Base-by-base conservation (phyloP, 2,888 invertebrate genomes). In the Pollenia amentaria region DNA sequence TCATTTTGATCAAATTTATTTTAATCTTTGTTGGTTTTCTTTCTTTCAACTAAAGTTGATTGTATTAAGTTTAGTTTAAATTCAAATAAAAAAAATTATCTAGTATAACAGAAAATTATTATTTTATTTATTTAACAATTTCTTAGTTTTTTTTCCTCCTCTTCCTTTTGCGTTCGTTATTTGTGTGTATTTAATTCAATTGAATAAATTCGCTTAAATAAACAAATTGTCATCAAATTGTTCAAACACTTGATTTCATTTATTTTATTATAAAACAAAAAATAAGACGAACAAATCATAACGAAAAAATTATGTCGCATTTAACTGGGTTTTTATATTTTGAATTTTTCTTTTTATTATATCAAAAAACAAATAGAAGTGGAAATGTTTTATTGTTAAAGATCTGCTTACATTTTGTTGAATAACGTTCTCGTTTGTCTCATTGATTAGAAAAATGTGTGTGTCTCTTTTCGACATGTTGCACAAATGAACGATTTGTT, bases 191-290 rank as follows among this genome's bases (percentile, higher is more conserved):
- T 84, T 73, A 84, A 81, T 87, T 87, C 84, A 87, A 87, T 87
- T 87, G 87, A 87, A 84, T 84, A 84, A 87, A 87, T 75, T 80
- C 80, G 72, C 87, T 87, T 81, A 81, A 87, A 67, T 81, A 80
- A 84, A 81, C 77, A 87, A 87, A 87, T 87, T 84, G 75, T 64
- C 55, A 53, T 72, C 38, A 75, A 77, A 82, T 69, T 69, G 73
- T 77, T 84, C 77, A 75, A 81, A 69, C 57, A 81, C 76, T 73
- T 81, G 80, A 87, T 77, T 84, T 83, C 44, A 79, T 86, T 86
- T 83, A 79, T 78, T 79, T 75, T 73, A 72, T 69, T 78, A 60
- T 81, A 51, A 76, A 64, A 55, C 9, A 44, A 21, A 46, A 62
- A 29, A 67, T 10, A 11, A 82, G 9, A 67, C n/a, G 57, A 60